Percentiles rank a stretch among this genome's conserved stretches.
These are phyloP conservation scores for Sigmodon hispidus DNA, from an alignment of 2,113 vertebrate species.

Conservation along the genomic window DNA sequence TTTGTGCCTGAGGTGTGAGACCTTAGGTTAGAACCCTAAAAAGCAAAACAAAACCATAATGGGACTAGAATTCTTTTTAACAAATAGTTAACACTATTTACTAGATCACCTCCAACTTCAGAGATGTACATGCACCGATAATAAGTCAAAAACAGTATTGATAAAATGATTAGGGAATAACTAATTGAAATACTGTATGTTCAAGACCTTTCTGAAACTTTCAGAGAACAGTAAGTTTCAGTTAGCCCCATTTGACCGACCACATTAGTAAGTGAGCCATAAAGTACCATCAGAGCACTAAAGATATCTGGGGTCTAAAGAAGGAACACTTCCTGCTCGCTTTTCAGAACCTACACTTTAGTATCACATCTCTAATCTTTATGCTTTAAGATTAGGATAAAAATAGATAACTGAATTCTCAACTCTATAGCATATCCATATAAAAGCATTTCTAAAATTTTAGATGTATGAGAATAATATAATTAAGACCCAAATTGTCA, in stretches of 20 bases:
- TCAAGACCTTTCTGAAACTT: constrained; percentile 17
- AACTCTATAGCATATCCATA: not conserved
- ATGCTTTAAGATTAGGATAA: constrained; percentile 34
- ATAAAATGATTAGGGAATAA: not conserved
- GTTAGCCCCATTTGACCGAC: not conserved
- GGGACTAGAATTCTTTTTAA: not conserved
- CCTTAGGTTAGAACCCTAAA: not conserved
- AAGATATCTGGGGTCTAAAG: not conserved
- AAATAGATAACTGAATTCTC: not conserved
- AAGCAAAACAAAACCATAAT: not conserved
- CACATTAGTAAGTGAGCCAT: constrained; percentile 17
- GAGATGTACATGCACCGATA: not conserved
- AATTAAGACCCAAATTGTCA: constrained; percentile 1
- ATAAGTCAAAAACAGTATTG: constrained; percentile 1
- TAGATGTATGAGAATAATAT: constrained; percentile 5
- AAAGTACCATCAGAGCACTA: constrained; percentile 1
- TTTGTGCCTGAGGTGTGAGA: not conserved
- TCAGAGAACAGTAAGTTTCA: constrained; percentile 17
- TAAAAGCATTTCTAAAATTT: not conserved
- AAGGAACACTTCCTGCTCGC: not conserved
- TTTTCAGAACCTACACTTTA: not conserved
- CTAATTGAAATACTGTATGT: not conserved
- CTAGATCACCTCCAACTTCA: not conserved
- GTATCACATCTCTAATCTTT: constrained; percentile 11
- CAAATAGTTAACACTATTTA: not conserved